These are phyloP conservation scores for Rachycentron canadum DNA, from an alignment of 2,797 vertebrate genomes.

Conservation along the genomic window DNA sequence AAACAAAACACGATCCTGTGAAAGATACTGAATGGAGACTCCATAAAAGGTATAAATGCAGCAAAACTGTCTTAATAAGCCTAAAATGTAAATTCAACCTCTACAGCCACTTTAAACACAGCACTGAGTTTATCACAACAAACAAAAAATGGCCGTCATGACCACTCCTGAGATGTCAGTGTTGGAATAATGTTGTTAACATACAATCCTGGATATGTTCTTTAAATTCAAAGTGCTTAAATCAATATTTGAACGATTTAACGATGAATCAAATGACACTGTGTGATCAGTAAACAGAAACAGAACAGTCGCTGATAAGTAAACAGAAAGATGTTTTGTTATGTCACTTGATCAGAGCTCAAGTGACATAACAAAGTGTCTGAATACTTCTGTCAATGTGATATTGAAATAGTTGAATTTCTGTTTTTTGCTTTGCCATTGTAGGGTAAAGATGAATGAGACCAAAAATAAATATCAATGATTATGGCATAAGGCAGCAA, in stretches of 20 bases:
- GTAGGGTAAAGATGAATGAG: too few species aligned
- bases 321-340: too few species aligned
- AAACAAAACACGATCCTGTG: slow-evolving; percentile 13
- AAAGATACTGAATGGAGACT: neutral
- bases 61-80: neutral
- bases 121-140: neutral
- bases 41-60: neutral
- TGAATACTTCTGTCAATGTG: neutral
- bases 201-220: neutral
- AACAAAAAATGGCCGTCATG: neutral
- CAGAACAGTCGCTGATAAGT: neutral
- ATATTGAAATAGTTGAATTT: neutral
- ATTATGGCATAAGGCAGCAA: too few species aligned
- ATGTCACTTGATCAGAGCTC: too few species aligned
- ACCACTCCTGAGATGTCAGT: neutral
- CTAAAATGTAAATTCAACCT: slow-evolving; percentile 1
- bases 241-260: too few species aligned
- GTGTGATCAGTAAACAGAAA: neutral
- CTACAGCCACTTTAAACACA: slow-evolving; percentile 6
- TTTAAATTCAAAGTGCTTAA: neutral
- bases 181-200: neutral
- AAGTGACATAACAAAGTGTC: neutral
- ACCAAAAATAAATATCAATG: too few species aligned
- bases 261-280: neutral
- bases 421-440: too few species aligned